A percentile compares a stretch with the other conserved stretches of the same genome.
phyloP scores from a whole-genome alignment of 2,888 invertebrate species.

The Sinhomidia bicolor region DNA sequence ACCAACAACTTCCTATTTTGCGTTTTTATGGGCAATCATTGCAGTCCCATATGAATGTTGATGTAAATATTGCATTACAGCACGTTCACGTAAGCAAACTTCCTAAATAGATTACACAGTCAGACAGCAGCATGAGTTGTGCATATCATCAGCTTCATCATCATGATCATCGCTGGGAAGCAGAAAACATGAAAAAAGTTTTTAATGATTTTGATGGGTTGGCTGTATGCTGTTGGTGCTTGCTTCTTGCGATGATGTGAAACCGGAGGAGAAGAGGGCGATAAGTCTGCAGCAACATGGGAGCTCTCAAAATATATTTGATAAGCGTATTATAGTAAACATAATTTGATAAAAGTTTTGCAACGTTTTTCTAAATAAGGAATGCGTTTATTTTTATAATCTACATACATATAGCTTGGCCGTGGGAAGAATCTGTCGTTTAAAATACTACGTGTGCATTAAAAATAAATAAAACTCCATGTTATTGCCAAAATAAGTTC shows the following conservation, averaged over 20 bases:
- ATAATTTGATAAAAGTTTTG: neutral
- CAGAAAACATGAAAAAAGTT: constrained; percentile 38
- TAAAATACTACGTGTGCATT: neutral
- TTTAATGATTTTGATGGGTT: constrained; percentile 33
- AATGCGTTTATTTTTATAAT: too few species aligned
- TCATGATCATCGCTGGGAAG: neutral
- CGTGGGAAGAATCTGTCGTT: neutral
- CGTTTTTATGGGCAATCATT: constrained; percentile 4
- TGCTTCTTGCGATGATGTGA: neutral
- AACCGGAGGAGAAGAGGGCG: constrained; percentile 12
- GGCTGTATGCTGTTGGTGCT: neutral
- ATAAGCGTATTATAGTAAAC: neutral
- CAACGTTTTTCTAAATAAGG: neutral
- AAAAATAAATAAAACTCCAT: neutral
- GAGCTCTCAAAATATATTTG: neutral
- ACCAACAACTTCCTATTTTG: constrained; percentile 57
- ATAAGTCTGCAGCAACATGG: constrained; percentile 30
- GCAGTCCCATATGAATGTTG: neutral
- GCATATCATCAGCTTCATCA: neutral
- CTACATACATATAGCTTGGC: neutral
- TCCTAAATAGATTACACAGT: constrained; percentile 68
- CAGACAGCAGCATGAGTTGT: neutral
- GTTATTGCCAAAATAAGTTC: constrained; percentile 25
- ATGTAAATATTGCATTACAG: neutral
- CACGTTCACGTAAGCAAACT: constrained; percentile 48